Evolutionary conservation across 2,113 vertebrate genomes (phyloP), one percentile per base, ranked within the genome.

Genomic region (Phalacrocorax pelagicus): DNA sequence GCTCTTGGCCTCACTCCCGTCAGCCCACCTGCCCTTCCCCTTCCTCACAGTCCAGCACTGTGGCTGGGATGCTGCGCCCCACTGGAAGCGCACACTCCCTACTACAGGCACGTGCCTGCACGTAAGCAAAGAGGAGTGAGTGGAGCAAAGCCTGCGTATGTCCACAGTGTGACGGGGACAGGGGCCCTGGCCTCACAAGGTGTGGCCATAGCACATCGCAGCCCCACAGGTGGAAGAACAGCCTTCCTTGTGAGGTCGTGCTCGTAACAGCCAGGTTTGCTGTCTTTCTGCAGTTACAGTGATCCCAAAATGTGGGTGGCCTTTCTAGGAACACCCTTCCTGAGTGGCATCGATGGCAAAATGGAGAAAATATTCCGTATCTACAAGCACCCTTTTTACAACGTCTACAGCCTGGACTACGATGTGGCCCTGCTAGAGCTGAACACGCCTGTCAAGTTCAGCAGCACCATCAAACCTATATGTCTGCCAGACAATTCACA

Each of bases 371-470:
- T 99, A 92, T 98, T 98, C 61, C 98, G 97, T 51, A 98, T 99
- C 93, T 95, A 99, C 97, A 98, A 98, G 81, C 99, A 99, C 86
- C 99, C 99, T 0, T 98, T 96, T 89, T 99, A 99, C 98, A 99
- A 99, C 14, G 77, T 97, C 90, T 99, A 98, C 98, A 99, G 95
- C 59, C 99, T 99, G 97, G 98, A 99, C 94, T 98, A 98, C 0
- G 99, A 99, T 3, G 98, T 99, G 94, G 99, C 99, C 21, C 97
- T 99, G 82, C 94, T 99, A 24, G 98, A 99, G 98, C 97, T 99
- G 92, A 96, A 94, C 0, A 86, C 84, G 19, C 98, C 99, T 0
- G 96, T 99, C 54, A 97, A 86, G 4, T 97, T 96, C 97, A 98
- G 98, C 92, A 98, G 92, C 96, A 98, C 98, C 87, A 98, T 99